A percentile compares a stretch with the other conserved stretches of the same genome.
phyloP scores from a whole-genome alignment of 2,888 invertebrate genomes.

The Drosophila mettleri region DNA sequence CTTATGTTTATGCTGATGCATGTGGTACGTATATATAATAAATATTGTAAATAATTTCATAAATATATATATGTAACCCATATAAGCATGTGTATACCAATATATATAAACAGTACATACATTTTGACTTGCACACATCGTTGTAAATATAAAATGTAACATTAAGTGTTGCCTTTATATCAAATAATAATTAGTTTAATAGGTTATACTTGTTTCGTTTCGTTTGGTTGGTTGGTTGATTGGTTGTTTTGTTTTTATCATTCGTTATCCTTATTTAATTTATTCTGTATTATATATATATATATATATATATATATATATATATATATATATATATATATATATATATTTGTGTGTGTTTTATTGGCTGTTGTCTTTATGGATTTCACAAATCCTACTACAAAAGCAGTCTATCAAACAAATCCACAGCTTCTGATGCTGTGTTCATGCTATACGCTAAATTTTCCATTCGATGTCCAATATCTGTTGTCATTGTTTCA shows the following conservation, averaged over 20 bases:
- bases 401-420: slow-evolving; percentile 58
- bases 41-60: slow-evolving; percentile 60
- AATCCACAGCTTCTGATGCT: slow-evolving; percentile 51
- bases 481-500: slow-evolving; percentile 14
- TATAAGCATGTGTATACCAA: slow-evolving; percentile 50
- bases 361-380: slow-evolving; percentile 52
- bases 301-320: slow-evolving; percentile 7
- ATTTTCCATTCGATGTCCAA: slow-evolving; percentile 46
- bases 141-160: slow-evolving; percentile 55
- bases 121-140: slow-evolving; percentile 43
- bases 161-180: slow-evolving; percentile 52
- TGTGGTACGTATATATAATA: slow-evolving; percentile 51
- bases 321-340: slow-evolving; percentile 2
- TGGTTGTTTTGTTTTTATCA: slow-evolving; percentile 15
- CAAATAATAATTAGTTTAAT: slow-evolving; percentile 51
- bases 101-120: slow-evolving; percentile 56
- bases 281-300: slow-evolving; percentile 8
- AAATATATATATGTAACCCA: slow-evolving; percentile 44
- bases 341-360: slow-evolving; percentile 30
- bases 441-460: slow-evolving; percentile 20
- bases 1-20: slow-evolving; percentile 52
- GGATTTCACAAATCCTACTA: slow-evolving; percentile 59
- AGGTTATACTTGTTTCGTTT: slow-evolving; percentile 49
- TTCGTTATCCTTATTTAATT: slow-evolving; percentile 16
- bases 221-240: slow-evolving; percentile 56